Evolutionary conservation across 2,113 vertebrate species (phyloP).

Genomic region (mouse (Mus musculus)): GRCm39 chr9:89725501-89726000

Average conservation of each 20-base stretch:
- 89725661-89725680: neutral
- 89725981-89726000: neutral
- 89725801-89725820: neutral
- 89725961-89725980: neutral
- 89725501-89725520: too few species aligned
- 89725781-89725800: neutral
- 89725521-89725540: neutral
- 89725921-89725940: neutral
- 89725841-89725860: neutral
- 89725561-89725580: neutral
- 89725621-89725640: neutral
- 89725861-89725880: neutral
- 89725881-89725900: neutral
- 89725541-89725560: neutral
- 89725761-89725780: neutral
- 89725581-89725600: neutral
- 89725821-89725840: neutral
- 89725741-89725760: fast-evolving
- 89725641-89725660: too few species aligned
- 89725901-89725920: neutral
- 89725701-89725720: neutral
- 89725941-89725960: neutral
- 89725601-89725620: neutral
- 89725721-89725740: neutral
- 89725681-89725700: too few species aligned